Percentiles rank a stretch among this genome's conserved stretches.
phyloP scores from a whole-genome alignment of 2,797 vertebrate species.

The Lophura swinhoii region DNA sequence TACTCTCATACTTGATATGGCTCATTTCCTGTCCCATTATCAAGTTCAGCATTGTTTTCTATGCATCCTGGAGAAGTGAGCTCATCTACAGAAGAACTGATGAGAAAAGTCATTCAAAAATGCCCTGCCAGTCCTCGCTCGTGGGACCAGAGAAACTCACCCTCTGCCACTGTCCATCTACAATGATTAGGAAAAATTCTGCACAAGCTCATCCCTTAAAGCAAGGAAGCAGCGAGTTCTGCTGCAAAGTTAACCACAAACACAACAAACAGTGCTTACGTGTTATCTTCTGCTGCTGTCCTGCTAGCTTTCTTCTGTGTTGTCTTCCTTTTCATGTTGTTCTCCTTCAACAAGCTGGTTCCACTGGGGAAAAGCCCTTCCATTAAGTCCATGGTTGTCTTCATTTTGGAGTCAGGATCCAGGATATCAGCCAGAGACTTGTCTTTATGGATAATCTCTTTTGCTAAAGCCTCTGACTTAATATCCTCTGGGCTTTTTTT shows the following conservation, averaged over 20 bases:
- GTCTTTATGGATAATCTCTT: constrained; percentile 88
- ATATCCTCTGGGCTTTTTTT: constrained; percentile 84
- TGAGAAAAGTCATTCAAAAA: background rate
- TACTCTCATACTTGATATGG: background rate
- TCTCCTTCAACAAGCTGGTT: constrained; percentile 70
- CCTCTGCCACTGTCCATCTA: background rate
- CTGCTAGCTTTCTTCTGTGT: constrained; percentile 54
- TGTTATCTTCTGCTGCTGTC: background rate
- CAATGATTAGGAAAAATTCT: background rate
- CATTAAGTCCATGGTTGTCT: constrained; percentile 92
- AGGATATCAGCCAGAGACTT: constrained; percentile 88
- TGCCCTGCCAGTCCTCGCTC: background rate
- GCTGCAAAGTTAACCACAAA: background rate
- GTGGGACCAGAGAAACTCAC: background rate
- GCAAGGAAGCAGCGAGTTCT: background rate
- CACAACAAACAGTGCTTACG: constrained; percentile 54
- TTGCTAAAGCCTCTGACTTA: constrained; percentile 85
- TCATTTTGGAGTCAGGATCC: constrained; percentile 86
- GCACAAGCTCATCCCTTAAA: background rate
- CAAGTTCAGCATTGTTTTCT: background rate
- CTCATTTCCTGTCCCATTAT: background rate
- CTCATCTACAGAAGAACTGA: background rate
- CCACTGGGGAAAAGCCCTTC: constrained; percentile 88
- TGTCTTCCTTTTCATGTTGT: constrained; percentile 72
- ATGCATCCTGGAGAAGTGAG: background rate